These are phyloP conservation scores for Gonatopus flavifemur DNA, from an alignment of 1,140 invertebrate genomes.

Conservation along the genomic window DNA sequence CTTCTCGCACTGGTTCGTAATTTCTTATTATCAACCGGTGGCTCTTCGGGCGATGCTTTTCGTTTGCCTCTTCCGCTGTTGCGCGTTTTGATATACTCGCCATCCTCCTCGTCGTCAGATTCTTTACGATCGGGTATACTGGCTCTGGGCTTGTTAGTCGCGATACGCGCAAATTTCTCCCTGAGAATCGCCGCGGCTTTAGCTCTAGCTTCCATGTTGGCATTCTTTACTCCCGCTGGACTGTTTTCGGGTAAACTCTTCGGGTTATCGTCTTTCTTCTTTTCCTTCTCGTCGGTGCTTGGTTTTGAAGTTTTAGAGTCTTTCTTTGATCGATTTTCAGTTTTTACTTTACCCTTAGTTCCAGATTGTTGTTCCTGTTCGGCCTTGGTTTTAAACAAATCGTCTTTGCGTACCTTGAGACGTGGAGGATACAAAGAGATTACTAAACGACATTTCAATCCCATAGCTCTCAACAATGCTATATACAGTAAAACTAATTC, in stretches of 20 bases:
- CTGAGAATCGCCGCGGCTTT: constrained; percentile 31
- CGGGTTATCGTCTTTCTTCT: constrained; percentile 3
- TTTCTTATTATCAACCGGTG: no score
- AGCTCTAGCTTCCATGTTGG: constrained; percentile 38
- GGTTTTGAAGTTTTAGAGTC: constrained; percentile 28
- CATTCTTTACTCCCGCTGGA: constrained; percentile 25
- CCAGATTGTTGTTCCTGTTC: constrained; percentile 62
- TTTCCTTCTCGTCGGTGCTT: constrained; percentile 26
- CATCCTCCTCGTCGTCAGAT: no score
- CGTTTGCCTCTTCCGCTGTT: no score
- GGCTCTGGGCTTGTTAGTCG: no score
- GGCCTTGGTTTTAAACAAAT: constrained; percentile 63
- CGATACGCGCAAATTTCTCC: constrained; percentile 7
- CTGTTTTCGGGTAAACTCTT: constrained; percentile 37
- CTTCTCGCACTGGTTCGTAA: no score
- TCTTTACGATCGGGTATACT: no score
- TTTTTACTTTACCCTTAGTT: constrained; percentile 47
- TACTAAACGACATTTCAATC: constrained; percentile 79
- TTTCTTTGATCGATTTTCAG: constrained; percentile 26
- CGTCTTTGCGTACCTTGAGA: constrained; percentile 31
- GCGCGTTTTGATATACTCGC: no score
- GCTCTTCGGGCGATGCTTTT: no score
- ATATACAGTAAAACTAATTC: constrained; percentile 77
- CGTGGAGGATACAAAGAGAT: constrained; percentile 62
- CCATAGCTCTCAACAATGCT: constrained; percentile 73